These are phyloP conservation scores for Nannoperca obscura DNA, from an alignment of 2,797 vertebrate species.

Conservation along the genomic window DNA sequence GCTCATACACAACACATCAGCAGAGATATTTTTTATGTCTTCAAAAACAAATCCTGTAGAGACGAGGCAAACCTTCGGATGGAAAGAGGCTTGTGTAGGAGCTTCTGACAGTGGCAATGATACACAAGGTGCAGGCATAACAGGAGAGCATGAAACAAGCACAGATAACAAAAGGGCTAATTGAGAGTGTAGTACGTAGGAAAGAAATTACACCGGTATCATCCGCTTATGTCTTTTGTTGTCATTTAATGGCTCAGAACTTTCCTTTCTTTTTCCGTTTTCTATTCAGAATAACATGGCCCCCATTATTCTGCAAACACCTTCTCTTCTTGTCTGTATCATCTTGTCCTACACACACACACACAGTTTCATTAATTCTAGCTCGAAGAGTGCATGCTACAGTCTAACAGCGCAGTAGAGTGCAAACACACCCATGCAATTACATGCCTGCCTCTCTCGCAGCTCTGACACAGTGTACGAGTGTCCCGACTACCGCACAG, in stretches of 20 bases:
- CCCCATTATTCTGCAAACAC: background rate
- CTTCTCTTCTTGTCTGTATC: background rate
- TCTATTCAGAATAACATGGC: background rate
- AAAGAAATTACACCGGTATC: background rate
- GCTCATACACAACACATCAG: background rate
- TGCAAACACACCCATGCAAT: background rate
- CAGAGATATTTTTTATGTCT: constrained; percentile 1
- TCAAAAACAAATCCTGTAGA: constrained; percentile 1
- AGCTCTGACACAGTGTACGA: constrained; percentile 82
- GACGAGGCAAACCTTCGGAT: background rate
- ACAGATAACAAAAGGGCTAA: background rate
- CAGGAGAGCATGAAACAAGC: background rate
- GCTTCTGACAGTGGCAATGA: background rate
- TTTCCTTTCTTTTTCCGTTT: background rate
- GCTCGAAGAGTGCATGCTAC: constrained; percentile 6
- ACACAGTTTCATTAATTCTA: background rate
- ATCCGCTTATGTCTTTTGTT: background rate
- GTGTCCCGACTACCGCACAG: constrained; percentile 92
- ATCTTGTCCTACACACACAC: background rate
- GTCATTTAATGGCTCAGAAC: background rate
- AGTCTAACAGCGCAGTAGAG: background rate
- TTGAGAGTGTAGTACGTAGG: background rate
- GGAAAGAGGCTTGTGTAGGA: background rate
- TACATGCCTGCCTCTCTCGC: constrained; percentile 36
- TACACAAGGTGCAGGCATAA: background rate